Evolutionary conservation across 2,797 vertebrate genomes (phyloP).

Genomic region (Anolis apletophallus): DNA sequence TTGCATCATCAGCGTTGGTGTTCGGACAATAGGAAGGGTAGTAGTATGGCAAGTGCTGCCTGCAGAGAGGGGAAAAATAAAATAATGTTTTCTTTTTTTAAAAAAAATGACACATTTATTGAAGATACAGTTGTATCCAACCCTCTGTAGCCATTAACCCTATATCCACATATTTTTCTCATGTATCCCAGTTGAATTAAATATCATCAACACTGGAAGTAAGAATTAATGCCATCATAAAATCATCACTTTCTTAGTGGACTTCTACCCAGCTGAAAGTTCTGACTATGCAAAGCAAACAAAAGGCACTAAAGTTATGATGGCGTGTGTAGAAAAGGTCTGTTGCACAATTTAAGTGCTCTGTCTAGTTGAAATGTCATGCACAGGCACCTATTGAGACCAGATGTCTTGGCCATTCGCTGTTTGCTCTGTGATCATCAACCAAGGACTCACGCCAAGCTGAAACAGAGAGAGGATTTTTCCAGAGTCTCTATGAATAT

Average conservation of each 20-base stretch:
- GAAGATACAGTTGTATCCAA: conserved; percentile 24
- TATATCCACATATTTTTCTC: conserved; percentile 19
- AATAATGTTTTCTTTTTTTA: conserved; percentile 63
- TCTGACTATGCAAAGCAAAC: conserved; percentile 47
- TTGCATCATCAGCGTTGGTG: conserved; percentile 91
- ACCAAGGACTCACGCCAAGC: background rate
- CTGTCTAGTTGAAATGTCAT: conserved; percentile 52
- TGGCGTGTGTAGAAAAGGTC: conserved; percentile 59
- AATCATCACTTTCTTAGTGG: conserved; percentile 56
- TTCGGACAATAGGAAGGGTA: conserved; percentile 87
- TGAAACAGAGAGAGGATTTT: conserved; percentile 43
- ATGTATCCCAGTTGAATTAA: conserved; percentile 53
- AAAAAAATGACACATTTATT: conserved; percentile 16
- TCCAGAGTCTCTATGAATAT: background rate
- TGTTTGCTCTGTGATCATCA: conserved; percentile 35
- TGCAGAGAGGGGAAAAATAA: conserved; percentile 76
- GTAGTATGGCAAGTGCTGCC: conserved; percentile 86
- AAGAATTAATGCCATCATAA: conserved; percentile 52
- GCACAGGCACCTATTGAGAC: conserved; percentile 43
- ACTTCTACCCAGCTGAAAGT: conserved; percentile 21
- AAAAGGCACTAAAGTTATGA: conserved; percentile 62
- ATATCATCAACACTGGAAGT: conserved; percentile 12
- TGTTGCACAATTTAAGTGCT: conserved; percentile 46
- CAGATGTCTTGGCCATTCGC: conserved; percentile 61
- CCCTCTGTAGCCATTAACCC: background rate